Evolutionary conservation across 2,797 vertebrate genomes (phyloP), one percentile per base, ranked within the genome.

Genomic region (Cryptoprocta ferox): DNA sequence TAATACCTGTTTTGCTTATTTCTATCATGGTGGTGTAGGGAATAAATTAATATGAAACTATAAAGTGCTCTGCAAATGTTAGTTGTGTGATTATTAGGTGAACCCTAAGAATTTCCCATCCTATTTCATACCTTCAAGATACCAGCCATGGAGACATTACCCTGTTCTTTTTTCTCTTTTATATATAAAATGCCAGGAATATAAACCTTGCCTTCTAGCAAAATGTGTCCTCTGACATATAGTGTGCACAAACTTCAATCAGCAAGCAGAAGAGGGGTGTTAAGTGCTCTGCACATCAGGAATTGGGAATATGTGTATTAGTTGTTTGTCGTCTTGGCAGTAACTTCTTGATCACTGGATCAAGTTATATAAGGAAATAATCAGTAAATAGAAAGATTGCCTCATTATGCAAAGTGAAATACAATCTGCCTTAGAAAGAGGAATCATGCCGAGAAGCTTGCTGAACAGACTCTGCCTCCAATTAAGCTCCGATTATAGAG

Each of bases 351-450:
- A 48, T 96, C 71, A 96, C 94, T 78, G 89, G 89, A 83, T 95
- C 96, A 97, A 86, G 84, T 97, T 97, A 91, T 70, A 96, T 87
- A 96, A 94, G 90, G 95, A 95, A 97, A 97, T 95, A 95, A 97
- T 97, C 97, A 98, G 97, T 93, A 97, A 97, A 97, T 92, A 97
- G 96, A 97, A 97, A 97, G 93, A 97, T 93, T 90, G 96, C 90
- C 92, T 98, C 95, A 97, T 98, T 98, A 98, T 98, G 95, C 97
- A 97, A 98, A 98, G 96, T 97, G 97, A 98, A 98, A 98, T 97
- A 96, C 97, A 98, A 97, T 97, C 97, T 75, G 42, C 93, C 91
- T 94, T 45, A n/a, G 91, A 97, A 95, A 92, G 48, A n/a, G 85
- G 93, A 81, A 63, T 97, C 97, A 90, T 82, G 86, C 86, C 0